Base-by-base conservation (phyloP, 2,113 vertebrate species). In the Pimephales promelas region DNA sequence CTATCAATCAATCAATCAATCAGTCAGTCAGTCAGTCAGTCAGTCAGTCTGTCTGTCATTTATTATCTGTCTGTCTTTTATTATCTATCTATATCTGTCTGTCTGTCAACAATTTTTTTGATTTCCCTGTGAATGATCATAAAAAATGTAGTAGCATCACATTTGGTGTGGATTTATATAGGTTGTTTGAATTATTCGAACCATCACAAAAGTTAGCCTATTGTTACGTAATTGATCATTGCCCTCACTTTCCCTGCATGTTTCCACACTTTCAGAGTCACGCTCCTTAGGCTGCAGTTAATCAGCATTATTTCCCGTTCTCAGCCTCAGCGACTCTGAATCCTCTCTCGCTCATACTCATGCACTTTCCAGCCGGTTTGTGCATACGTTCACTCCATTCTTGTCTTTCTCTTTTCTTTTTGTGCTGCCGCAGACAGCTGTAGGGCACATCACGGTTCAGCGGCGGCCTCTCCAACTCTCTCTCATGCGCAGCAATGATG, bases 381-480 rank as follows among this genome's bases (percentile, higher is more conserved):
- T 88, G 85, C 86, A 83, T 91, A 92, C 87, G 90, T 89, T 87
- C 89, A 91, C 90, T 87, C 91, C 87, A 81, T 84, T 78, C 26
- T 40, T 40, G 34, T 76, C 36, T 84, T 76, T 56, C 34, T 83
- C 22, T 64, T 75, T 74, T 74, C 71, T 71, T 81, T 80, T 72
- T 75, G 40, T 84, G 61, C 54, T 61, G 85, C 89, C 84, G 66
- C 62, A 88, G 90, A 92, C 92, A 92, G 91, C 91, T 94, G 91
- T 89, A 91, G 91, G 87, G 87, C 89, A 88, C 88, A 91, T 92
- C 89, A 89, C 86, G 90, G 87, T 92, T 91, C 90, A 93, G 89
- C 90, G 88, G 89, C 85, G 85, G 88, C 86, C 89, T 91, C 90
- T 90, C 87, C 88, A 87, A 70, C 79, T 81, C 79, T 81, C 79